Evolutionary conservation across 2,888 invertebrate species (phyloP).

Genomic region (Yponomeuta sedellus): DNA sequence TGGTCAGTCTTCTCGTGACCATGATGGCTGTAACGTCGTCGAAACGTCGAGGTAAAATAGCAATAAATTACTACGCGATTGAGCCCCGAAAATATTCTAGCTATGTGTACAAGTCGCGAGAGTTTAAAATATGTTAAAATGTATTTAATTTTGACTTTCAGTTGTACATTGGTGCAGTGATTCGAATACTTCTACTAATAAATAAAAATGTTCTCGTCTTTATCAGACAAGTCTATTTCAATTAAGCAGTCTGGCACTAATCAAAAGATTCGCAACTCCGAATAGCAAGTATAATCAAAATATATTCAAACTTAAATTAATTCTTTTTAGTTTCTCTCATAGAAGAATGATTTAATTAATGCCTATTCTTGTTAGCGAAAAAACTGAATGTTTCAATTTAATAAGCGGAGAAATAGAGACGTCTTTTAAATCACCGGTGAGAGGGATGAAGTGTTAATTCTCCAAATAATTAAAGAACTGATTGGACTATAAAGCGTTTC

Average conservation of each 20-base stretch:
- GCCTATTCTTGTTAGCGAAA: neutral
- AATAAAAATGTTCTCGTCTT: too few relatives aligned
- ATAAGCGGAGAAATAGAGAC: neutral
- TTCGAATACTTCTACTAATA: too few relatives aligned
- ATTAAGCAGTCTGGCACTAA: neutral
- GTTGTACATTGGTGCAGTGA: too few relatives aligned
- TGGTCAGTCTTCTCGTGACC: too few relatives aligned
- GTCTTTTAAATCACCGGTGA: neutral
- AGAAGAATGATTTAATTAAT: neutral
- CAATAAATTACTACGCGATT: too few relatives aligned
- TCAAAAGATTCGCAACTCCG: neutral
- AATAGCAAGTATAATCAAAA: neutral
- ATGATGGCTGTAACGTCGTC: too few relatives aligned
- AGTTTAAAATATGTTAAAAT: too few relatives aligned
- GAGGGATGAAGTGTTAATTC: slow-evolving; percentile 51
- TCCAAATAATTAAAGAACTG: slow-evolving; percentile 71
- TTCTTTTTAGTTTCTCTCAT: neutral
- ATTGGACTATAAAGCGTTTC: slow-evolving; percentile 42
- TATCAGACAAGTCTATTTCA: neutral
- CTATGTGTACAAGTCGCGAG: too few relatives aligned
- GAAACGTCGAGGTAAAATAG: too few relatives aligned
- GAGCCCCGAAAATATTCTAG: too few relatives aligned
- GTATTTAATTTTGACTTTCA: too few relatives aligned
- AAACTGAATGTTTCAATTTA: neutral
- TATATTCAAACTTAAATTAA: neutral